These are phyloP conservation scores for Bombus waltoni DNA, from an alignment of 1,140 invertebrate species.

Conservation along the genomic window DNA sequence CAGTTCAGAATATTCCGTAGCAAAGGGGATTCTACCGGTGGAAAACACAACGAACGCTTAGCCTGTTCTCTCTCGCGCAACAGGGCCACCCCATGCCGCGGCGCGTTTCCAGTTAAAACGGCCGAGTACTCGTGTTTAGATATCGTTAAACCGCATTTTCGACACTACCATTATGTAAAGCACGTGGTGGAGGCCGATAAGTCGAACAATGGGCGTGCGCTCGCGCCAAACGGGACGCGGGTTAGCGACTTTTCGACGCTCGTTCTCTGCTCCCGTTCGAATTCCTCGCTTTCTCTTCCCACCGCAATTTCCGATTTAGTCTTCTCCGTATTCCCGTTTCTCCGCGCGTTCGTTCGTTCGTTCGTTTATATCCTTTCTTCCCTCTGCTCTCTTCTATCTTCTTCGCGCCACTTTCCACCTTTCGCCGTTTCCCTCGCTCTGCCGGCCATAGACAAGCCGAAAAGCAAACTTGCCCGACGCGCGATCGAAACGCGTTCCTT, in stretches of 20 bases:
- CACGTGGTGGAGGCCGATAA: slow-evolving; percentile 80
- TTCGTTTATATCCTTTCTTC: background rate
- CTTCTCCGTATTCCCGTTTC: no score
- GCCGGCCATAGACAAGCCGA: no score
- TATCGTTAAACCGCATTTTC: slow-evolving; percentile 81
- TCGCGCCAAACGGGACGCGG: slow-evolving; percentile 28
- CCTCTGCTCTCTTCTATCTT: no score
- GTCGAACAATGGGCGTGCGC: slow-evolving; percentile 76
- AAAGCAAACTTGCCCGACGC: no score
- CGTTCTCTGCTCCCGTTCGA: background rate
- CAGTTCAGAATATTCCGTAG: slow-evolving; percentile 56
- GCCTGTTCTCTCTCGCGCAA: slow-evolving; percentile 45
- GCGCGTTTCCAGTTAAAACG: slow-evolving; percentile 60
- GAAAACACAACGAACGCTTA: slow-evolving; percentile 52
- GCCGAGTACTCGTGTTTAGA: slow-evolving; percentile 76
- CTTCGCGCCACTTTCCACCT: no score
- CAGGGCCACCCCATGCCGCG: slow-evolving; percentile 32
- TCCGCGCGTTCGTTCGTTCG: background rate
- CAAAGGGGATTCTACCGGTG: slow-evolving; percentile 57
- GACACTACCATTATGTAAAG: slow-evolving; percentile 79
- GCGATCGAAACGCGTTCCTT: no score
- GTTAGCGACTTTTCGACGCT: slow-evolving; percentile 52
- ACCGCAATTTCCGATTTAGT: background rate
- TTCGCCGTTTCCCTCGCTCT: no score
- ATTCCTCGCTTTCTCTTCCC: slow-evolving; percentile 20